Conservation (phyloP, 2,797 vertebrate genomes). For the Hoplostethus mediterraneus region DNA sequence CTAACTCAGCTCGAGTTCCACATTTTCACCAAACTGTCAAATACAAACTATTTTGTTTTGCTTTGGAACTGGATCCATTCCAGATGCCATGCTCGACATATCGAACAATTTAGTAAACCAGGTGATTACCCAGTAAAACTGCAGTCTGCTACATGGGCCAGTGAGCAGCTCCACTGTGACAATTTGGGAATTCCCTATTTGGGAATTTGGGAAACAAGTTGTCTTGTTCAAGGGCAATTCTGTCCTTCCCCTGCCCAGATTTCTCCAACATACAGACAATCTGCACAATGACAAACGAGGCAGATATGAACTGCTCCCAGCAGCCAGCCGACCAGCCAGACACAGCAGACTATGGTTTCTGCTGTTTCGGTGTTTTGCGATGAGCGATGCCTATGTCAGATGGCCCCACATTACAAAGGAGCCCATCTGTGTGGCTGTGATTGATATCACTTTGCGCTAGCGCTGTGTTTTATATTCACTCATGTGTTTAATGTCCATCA, state of each 20-base stretch:
- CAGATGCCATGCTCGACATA: not conserved
- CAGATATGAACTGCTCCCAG: conserved; percentile 6
- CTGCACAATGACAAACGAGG: not conserved
- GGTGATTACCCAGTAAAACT: no score
- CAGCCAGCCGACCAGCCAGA: not conserved
- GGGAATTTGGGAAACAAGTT: no score
- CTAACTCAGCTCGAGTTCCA: not conserved
- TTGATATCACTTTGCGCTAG: conserved; percentile 2
- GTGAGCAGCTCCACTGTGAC: not conserved
- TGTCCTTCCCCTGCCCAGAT: not conserved
- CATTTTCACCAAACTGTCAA: not conserved
- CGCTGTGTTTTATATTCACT: not conserved
- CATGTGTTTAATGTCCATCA: not conserved
- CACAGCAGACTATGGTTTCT: not conserved
- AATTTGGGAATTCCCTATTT: not conserved
- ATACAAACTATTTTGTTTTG: not conserved
- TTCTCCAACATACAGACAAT: conserved; percentile 3
- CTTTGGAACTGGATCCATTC: not conserved
- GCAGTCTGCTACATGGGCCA: not conserved
- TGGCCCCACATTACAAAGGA: not conserved
- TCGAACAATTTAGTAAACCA: no score
- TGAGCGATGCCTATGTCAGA: conserved; percentile 3
- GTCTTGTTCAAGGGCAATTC: not conserved
- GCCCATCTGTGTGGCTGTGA: conserved; percentile 8
- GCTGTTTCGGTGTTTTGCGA: not conserved